Conservation (phyloP, 2,113 vertebrate genomes). For the Cyrtonyx montezumae region DNA sequence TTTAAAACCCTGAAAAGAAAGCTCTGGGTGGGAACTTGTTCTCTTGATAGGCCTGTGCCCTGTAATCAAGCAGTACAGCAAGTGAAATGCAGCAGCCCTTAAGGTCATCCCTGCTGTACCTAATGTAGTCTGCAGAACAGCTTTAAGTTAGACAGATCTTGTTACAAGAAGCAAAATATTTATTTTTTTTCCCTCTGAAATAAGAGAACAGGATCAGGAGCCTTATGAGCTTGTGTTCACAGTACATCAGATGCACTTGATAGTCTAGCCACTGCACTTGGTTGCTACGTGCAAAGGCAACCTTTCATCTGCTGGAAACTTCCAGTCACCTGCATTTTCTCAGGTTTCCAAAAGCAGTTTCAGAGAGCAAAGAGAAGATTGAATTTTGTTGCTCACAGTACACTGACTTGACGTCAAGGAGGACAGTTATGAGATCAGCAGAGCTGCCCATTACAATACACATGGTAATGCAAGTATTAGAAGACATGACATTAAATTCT, state of each 20-base stretch:
- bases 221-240: background rate
- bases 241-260: background rate
- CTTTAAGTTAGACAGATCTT: background rate
- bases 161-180: background rate
- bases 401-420: background rate
- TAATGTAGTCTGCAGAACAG: background rate
- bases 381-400: background rate
- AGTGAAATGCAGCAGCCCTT: background rate
- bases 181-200: background rate
- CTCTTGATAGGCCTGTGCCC: background rate
- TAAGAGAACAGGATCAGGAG: background rate
- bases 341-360: constrained; percentile 17
- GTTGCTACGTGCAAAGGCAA: background rate
- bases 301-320: background rate
- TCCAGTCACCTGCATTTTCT: background rate
- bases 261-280: background rate
- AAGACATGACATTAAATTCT: background rate
- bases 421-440: background rate
- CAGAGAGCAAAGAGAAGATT: background rate
- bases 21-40: background rate
- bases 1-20: background rate
- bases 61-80: background rate
- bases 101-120: background rate
- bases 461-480: fast-evolving
- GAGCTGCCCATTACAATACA: background rate